Base-by-base conservation (phyloP, 1,140 invertebrate species). In the Varroa destructor region DNA sequence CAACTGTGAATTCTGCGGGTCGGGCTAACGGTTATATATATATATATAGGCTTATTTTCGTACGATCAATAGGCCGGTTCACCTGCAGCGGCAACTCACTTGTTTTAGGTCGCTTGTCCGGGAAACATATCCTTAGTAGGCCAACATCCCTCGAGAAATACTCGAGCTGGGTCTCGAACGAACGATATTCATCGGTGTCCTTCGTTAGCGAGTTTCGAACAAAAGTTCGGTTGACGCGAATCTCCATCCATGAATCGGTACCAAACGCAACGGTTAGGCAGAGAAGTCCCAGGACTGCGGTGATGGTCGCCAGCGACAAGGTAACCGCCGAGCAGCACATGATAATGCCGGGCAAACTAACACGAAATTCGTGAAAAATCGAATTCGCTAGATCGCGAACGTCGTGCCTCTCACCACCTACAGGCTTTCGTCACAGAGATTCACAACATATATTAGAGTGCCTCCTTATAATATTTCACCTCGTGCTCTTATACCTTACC, bases 271-370 rank as follows among this genome's bases (percentile, higher is more conserved):
- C 93, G 73, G 89, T 87, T 77, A 95, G 84, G 76, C 93, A 84
- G 70, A 90, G 89, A 77, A 90, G 90, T 75, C 90, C 89, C 76
- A 93, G 88, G 77, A 94, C 92, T 77, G 90, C 90, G 78, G 89
- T 88, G 81, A 95, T 92, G 77, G 91, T 94, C 74, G 91, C 91
- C 81, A 94, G 85, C 79, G 90, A 93, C 78, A 95, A 83, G 77
- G 91, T 93, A 77, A 93, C 89, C 75, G 92, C 91, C 75, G 91
- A 93, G 84, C 91, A 94, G 81, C 90, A 89, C 91, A 94, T 93
- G 80, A 82, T 86, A 79, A 51, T 37, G 72, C 72, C 70, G 57
- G 14, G 40, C 46, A 5, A 3, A 51, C 46, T 51, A 51, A 3
- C 8, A 51, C 46, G 4, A 8, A 25, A 25, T 25, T 25, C 25